These are phyloP conservation scores for Arctocebus calabarensis DNA, from an alignment of 2,797 vertebrate genomes.

Conservation along the genomic window DNA sequence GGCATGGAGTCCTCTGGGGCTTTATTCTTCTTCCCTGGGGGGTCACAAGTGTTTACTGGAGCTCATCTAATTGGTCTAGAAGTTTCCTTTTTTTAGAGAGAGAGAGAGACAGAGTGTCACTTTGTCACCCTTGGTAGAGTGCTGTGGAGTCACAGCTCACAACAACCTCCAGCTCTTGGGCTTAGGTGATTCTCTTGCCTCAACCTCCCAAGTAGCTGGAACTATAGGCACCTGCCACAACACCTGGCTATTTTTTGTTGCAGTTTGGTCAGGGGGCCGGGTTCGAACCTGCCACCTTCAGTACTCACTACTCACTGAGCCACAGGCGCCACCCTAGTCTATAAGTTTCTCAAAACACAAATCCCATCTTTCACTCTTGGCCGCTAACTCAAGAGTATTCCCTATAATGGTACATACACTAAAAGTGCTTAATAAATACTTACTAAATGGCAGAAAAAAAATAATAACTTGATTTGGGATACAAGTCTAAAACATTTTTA, in stretches of 20 bases:
- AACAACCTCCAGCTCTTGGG: no score
- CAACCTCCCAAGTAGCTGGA: no score
- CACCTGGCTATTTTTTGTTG: no score
- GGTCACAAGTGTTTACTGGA: not conserved
- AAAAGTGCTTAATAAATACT: conserved; percentile 77
- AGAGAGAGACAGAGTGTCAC: no score
- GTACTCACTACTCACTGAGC: no score
- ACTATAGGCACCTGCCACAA: no score
- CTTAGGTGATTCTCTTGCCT: no score
- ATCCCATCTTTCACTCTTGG: not conserved
- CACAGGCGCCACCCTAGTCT: not conserved
- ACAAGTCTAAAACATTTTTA: not conserved
- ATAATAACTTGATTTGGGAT: not conserved
- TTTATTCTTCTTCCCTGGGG: not conserved
- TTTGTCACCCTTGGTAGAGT: no score
- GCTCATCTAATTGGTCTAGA: not conserved
- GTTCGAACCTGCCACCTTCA: no score
- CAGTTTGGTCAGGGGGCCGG: no score
- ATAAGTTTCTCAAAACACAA: not conserved
- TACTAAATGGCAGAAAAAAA: conserved; percentile 50
- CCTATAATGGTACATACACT: not conserved
- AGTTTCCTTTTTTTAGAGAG: not conserved
- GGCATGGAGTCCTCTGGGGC: not conserved
- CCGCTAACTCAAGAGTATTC: not conserved
- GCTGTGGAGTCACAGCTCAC: no score